Evolutionary conservation across 2,797 vertebrate species (phyloP), one percentile per base, ranked within the genome.

Genomic region (Xenentodon cancila): DNA sequence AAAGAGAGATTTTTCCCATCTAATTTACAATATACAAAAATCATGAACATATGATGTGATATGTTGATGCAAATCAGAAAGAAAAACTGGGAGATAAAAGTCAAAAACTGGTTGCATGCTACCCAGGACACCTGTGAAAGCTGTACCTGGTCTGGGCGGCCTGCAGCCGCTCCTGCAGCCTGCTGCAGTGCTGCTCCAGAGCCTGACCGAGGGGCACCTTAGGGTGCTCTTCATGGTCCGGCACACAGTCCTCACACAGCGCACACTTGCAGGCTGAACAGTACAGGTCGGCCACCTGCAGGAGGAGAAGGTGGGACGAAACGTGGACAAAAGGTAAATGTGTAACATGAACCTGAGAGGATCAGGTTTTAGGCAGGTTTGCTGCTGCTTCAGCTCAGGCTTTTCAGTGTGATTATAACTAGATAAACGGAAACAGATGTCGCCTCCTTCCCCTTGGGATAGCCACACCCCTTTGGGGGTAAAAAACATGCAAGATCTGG

Each of bases 201-300:
- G 95, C 95, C 18, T 95, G 93, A 72, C 90, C 88, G 68, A 99
- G 93, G 0, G 94, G 89, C 42, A 95, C 90, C 0, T 94, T 95
- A n/a, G 94, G 92, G 79, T 99, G 97, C 22, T 94, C 95, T 0
- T 91, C 92, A 0, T 99, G 97, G 47, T 95, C 95, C 18, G 88
- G 87, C 1, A 94, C 83, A 73, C 97, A 99, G 71, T 98, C 96
- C 19, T 92, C 94, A 88, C 97, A 99, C 91, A 98, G 94, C 2
- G 93, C 91, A 21, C 92, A 94, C 82, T 95, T 93, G 11, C 97
- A 99, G 49, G 89, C 87, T 48, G 93, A 92, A 86, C 97, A 99
- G 84, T 94, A 98, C 77, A 96, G 92, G 25, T 94, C 94, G 79
- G 95, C 93, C 76, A 95, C 94, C 97, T 99, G 83, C 21, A 43